Evolutionary conservation across 2,888 invertebrate species (phyloP).

Genomic region (Drosophila limbata): DNA sequence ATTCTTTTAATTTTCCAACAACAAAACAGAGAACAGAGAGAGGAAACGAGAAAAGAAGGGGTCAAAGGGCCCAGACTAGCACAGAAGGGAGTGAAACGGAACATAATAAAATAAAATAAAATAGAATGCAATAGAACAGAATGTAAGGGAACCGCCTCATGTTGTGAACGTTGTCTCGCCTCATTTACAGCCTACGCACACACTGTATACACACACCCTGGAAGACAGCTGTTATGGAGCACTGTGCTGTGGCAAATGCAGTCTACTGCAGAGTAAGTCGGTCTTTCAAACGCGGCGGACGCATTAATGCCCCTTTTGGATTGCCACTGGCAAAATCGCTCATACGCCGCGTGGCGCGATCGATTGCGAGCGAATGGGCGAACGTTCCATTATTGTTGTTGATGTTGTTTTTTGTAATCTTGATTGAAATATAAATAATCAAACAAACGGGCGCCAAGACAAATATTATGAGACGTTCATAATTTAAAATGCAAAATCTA

Average conservation of each 20-base stretch:
- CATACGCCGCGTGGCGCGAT: conserved; percentile 73
- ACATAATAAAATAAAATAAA: conserved; percentile 33
- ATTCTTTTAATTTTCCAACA: conserved; percentile 79
- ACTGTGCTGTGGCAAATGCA: conserved; percentile 56
- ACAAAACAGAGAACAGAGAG: conserved; percentile 10
- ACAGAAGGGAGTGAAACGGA: conserved; percentile 28
- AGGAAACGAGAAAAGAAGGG: not conserved
- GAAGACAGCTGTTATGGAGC: conserved; percentile 74
- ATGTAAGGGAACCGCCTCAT: conserved; percentile 36
- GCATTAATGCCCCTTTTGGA: conserved; percentile 40
- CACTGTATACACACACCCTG: conserved; percentile 44
- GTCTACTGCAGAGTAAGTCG: conserved; percentile 73
- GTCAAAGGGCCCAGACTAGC: conserved; percentile 40
- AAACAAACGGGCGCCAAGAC: conserved; percentile 54
- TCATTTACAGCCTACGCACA: conserved; percentile 76
- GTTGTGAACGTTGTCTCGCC: conserved; percentile 64
- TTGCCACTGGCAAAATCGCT: conserved; percentile 41
- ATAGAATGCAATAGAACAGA: conserved; percentile 39
- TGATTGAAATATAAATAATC: conserved; percentile 76
- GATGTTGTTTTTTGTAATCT: conserved; percentile 30
- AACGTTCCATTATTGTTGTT: conserved; percentile 1
- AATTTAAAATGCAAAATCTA: conserved; percentile 38
- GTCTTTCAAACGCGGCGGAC: conserved; percentile 73
- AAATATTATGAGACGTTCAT: conserved; percentile 64
- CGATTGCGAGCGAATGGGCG: conserved; percentile 39